Evolutionary conservation across 2,888 invertebrate species (phyloP).

Genomic region (Lycophotia porphyrea): DNA sequence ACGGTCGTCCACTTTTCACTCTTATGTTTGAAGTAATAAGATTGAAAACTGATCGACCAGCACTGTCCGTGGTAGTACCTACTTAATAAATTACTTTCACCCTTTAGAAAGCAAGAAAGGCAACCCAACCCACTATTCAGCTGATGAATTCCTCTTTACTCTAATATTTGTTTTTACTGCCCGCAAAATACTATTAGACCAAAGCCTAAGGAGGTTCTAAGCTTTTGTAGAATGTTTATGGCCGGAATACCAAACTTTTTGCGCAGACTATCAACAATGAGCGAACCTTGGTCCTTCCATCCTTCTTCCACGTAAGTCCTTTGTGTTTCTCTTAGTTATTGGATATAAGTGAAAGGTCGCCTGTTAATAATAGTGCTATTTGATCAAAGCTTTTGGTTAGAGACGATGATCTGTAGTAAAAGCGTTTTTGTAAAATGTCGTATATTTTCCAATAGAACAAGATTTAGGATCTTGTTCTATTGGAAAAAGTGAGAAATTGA

Average conservation of each 20-base stretch:
- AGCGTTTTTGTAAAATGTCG: background rate
- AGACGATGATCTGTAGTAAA: background rate
- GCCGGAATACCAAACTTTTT: conserved; percentile 57
- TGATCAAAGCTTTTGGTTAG: conserved; percentile 4
- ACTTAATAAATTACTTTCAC: conserved; percentile 25
- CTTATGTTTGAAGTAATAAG: too few relatives aligned
- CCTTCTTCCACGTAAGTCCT: conserved; percentile 28
- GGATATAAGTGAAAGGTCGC: conserved; percentile 5
- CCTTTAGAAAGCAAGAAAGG: conserved; percentile 13
- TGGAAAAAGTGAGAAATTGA: background rate
- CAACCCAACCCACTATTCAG: conserved; percentile 40
- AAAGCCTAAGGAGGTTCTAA: conserved; percentile 27
- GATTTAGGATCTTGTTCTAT: background rate
- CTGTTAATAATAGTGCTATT: conserved; percentile 19
- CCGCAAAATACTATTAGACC: conserved; percentile 39
- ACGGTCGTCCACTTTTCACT: too few relatives aligned
- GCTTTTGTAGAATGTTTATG: conserved; percentile 47
- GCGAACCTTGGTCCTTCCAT: conserved; percentile 2
- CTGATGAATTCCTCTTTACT: conserved; percentile 44
- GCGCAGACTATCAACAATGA: conserved; percentile 46
- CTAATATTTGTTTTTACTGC: conserved; percentile 43
- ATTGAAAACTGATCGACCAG: too few relatives aligned
- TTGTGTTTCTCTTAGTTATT: conserved; percentile 34
- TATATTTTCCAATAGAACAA: too few relatives aligned
- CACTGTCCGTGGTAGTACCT: background rate